Evolutionary conservation across 1,140 invertebrate species (phyloP), one percentile per base, ranked within the genome.

Genomic region (Drosophila nannoptera): DNA sequence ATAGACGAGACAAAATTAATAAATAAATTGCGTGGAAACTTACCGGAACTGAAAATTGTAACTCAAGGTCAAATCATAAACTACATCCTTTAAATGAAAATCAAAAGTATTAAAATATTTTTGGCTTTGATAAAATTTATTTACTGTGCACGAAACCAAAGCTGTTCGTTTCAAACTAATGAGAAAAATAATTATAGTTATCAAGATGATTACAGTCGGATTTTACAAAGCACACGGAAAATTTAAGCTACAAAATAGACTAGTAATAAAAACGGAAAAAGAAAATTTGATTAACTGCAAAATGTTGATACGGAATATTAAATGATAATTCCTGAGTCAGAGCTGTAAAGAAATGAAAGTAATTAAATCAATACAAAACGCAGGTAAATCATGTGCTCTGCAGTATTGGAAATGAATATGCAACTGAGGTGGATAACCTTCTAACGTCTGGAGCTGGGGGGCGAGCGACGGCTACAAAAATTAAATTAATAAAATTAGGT

Each of bases 391-490:
- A 43, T 60, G 53, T 32, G 54, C 9, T 52, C 55, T 77, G 36
- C 55, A 58, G 22, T 52, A 60, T 48, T 59, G 33, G 36, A 69
- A 75, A 67, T 78, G 46, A 78, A 72, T 33, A 11, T 81, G 58
- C 70, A 86, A 86, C 71, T 78, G 67, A 80, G 75, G 64, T 58
- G 73, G 67, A 31, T 59, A 66, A 68, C 35, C 73, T 65, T 52
- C 54, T 84, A 77, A 64, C 87, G 84, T 73, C 81, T 78, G 52
- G 70, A 69, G 69, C 49, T 64, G 74, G 78, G 89, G 89, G 91
- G 90, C 87, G 90, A 90, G 90, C 90, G 90, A 89, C 90, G 86
- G 86, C 90, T 90, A 89, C 89, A 89, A 78, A 90, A 83, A 82
- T 88, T 89, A 90, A 68, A 48, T 45, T 12, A 53, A 72, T 43